Evolutionary conservation across 2,797 vertebrate species (phyloP).

Genomic region (Mastacembelus armatus): DNA sequence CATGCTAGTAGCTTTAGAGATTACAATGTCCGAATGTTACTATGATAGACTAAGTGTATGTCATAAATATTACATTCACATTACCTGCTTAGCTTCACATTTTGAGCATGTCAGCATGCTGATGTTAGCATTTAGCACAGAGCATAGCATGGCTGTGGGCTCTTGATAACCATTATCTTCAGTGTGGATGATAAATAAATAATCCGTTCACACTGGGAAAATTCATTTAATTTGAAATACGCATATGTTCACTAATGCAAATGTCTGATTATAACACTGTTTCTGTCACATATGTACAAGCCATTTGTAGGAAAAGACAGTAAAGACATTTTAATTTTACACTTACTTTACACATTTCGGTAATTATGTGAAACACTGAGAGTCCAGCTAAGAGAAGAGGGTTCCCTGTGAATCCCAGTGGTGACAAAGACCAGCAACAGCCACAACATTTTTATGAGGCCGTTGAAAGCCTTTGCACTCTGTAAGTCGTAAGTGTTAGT

Average conservation of each 20-base stretch:
- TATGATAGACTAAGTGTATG: too few relatives aligned
- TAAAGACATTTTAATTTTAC: constrained; percentile 3
- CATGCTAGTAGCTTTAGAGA: too few relatives aligned
- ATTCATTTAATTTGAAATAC: constrained; percentile 32
- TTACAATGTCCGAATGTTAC: too few relatives aligned
- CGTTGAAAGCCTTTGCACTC: constrained; percentile 46
- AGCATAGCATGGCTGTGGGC: too few relatives aligned
- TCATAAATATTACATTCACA: too few relatives aligned
- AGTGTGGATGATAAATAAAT: too few relatives aligned
- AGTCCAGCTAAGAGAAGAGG: constrained; percentile 17
- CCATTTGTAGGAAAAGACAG: not conserved
- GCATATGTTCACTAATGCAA: not conserved
- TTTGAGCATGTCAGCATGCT: too few relatives aligned
- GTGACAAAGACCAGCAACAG: constrained; percentile 34
- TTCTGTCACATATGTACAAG: constrained; percentile 1
- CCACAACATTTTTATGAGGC: constrained; percentile 40
- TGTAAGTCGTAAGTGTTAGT: constrained; percentile 42
- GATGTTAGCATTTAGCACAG: too few relatives aligned
- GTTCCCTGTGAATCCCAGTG: constrained; percentile 30
- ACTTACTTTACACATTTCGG: constrained; percentile 12
- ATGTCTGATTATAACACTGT: not conserved
- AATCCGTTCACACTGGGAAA: not conserved
- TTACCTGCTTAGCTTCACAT: too few relatives aligned
- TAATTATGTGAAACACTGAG: constrained; percentile 39
- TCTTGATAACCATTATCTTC: too few relatives aligned